Percentiles rank a stretch among this genome's conserved stretches.
Evolutionary conservation across 1,140 invertebrate genomes (phyloP).

Genomic region (Zaprionus kolodkinae): DNA sequence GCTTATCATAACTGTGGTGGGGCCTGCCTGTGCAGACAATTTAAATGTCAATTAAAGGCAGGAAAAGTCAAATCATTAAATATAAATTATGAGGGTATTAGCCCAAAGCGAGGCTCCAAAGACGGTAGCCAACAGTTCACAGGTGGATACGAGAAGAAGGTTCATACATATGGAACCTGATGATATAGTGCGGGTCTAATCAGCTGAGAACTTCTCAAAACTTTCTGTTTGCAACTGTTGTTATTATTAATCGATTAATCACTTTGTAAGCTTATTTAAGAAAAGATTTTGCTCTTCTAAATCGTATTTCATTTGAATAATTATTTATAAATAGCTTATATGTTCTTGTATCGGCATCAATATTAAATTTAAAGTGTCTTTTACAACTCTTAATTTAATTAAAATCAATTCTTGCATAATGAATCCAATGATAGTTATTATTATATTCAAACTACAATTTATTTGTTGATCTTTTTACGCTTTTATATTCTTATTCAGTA

Average conservation of each 20-base stretch:
- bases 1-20: slow-evolving; percentile 66
- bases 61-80: slow-evolving; percentile 69
- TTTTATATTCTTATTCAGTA: no score
- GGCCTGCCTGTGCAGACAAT: slow-evolving; percentile 57
- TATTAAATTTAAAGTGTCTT: no score
- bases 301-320: not conserved
- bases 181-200: slow-evolving; percentile 5
- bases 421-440: no score
- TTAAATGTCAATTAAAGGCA: slow-evolving; percentile 79
- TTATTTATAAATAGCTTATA: not conserved
- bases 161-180: not conserved
- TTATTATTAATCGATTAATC: slow-evolving; percentile 9
- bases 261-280: not conserved
- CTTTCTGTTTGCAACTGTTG: not conserved
- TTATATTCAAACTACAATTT: no score
- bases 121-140: slow-evolving; percentile 47
- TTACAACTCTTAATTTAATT: no score
- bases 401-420: no score
- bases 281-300: not conserved
- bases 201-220: slow-evolving; percentile 6
- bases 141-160: slow-evolving; percentile 16
- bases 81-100: slow-evolving; percentile 75
- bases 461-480: no score
- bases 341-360: not conserved
- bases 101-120: slow-evolving; percentile 16